Evolutionary conservation across 1,140 invertebrate species (phyloP).

Genomic region (Himalopsyche phryganea): DNA sequence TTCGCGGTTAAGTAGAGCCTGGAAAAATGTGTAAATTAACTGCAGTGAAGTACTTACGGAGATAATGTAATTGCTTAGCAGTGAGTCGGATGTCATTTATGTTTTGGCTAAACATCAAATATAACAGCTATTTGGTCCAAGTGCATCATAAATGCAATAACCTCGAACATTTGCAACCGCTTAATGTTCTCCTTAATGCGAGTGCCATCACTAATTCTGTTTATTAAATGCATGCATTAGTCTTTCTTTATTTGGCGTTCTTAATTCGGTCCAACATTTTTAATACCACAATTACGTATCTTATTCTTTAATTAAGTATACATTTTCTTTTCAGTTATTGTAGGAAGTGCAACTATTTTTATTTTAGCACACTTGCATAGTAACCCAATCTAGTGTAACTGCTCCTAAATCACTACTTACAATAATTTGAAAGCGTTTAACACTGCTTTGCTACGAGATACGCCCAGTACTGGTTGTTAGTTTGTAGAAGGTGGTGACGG

Average conservation of each 20-base stretch:
- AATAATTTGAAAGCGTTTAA: not conserved
- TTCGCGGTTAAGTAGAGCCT: not conserved
- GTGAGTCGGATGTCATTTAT: slow-evolving; percentile 28
- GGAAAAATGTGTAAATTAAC: slow-evolving; percentile 10
- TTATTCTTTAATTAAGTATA: slow-evolving; percentile 1
- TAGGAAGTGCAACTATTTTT: not conserved
- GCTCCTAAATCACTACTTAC: not conserved
- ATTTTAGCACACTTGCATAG: not conserved
- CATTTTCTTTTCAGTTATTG: not conserved
- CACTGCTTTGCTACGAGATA: too few relatives aligned
- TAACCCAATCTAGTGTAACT: not conserved
- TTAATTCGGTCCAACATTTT: slow-evolving; percentile 20
- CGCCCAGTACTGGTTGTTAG: too few relatives aligned
- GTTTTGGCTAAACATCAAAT: slow-evolving; percentile 31
- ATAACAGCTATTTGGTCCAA: slow-evolving; percentile 11
- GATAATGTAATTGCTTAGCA: slow-evolving; percentile 21
- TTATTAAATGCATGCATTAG: slow-evolving; percentile 26
- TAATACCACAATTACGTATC: not conserved
- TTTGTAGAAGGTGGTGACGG: too few relatives aligned
- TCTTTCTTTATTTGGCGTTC: slow-evolving; percentile 26
- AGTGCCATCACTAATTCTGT: slow-evolving; percentile 20
- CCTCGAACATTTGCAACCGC: slow-evolving; percentile 21
- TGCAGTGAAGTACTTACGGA: slow-evolving; percentile 16
- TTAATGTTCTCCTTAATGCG: slow-evolving; percentile 31
- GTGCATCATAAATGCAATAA: slow-evolving; percentile 18